Percentiles rank a stretch among this genome's conserved stretches.
Evolutionary conservation across 2,797 vertebrate genomes (phyloP).

Genomic region (Acanthurus lineatus): DNA sequence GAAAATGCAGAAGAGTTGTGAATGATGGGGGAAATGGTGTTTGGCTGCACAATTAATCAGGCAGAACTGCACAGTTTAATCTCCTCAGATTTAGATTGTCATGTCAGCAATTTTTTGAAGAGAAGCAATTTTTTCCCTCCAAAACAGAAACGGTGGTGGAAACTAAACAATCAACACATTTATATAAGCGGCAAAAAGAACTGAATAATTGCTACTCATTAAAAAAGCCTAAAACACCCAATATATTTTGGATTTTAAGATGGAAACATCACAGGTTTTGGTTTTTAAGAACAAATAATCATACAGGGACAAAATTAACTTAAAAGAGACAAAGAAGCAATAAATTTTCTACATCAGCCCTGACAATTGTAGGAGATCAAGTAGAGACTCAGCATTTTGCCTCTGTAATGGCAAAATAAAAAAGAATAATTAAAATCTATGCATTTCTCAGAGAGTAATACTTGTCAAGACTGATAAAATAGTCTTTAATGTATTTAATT

Average conservation of each 20-base stretch:
- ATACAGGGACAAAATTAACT: too few species aligned
- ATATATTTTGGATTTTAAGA: too few species aligned
- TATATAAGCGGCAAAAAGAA: not conserved
- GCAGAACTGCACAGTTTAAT: constrained; percentile 17
- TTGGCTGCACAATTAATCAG: constrained; percentile 38
- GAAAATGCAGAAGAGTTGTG: constrained; percentile 2
- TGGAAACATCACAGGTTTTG: too few species aligned
- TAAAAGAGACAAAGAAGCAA: too few species aligned
- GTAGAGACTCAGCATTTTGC: too few species aligned
- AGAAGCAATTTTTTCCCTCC: constrained; percentile 7
- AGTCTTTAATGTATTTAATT: not conserved
- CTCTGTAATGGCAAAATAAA: too few species aligned
- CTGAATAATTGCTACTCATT: not conserved
- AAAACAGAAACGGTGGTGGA: not conserved
- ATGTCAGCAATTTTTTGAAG: constrained; percentile 8
- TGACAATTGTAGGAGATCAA: too few species aligned
- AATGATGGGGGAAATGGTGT: constrained; percentile 13
- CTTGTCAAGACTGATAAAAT: not conserved
- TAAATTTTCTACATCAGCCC: too few species aligned
- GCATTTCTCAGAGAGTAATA: too few species aligned
- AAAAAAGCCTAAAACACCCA: not conserved
- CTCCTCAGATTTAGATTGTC: constrained; percentile 4
- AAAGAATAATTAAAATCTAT: too few species aligned
- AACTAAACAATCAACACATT: constrained; percentile 7
- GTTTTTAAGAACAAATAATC: too few species aligned